Base-by-base conservation (phyloP, 2,113 vertebrate species). In the Cololabis saira region DNA sequence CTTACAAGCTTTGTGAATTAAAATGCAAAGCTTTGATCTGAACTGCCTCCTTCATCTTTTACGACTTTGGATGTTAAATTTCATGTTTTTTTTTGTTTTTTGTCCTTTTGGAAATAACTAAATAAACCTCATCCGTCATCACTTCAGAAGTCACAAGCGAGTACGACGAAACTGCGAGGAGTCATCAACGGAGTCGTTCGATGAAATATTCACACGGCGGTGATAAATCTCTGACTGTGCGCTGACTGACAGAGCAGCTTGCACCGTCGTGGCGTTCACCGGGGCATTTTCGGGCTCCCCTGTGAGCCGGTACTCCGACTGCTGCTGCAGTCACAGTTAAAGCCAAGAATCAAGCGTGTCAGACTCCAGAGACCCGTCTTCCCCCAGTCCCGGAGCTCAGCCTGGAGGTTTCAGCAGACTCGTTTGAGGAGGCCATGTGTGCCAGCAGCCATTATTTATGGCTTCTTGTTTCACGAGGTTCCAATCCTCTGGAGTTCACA, bases 181-280 rank as follows among this genome's bases (percentile, higher is more conserved):
- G 7, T 21, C 55, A n/a, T 11, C 41, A 44, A 8, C 51, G 44
- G n/a, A n/a, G n/a, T n/a, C n/a, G n/a, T n/a, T n/a, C n/a, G n/a
- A n/a, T n/a, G 24, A 53, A 33, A 50, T 24, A 44, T 43, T 69
- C 18, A 63, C 12, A 27, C 50, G 3, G 44, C 4, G 51, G 17
- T 53, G 5, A 40, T 63, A 19, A 49, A 47, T 24, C 42, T 59
- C 66, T 24, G 56, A 1, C 49, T 59, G 53, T 21, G n/a, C 10
- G 17, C 17, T 41, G 40, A 68, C 16, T 43, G 71, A 67, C 62
- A 33, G 61, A 0, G 1, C 4, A 19, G 62, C 49, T 55, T 2
- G 37, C 19, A 60, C 50, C 33, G 2, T n/a, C 15, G 5, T 12
- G n/a, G 33, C 59, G 19, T 49, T 51, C 22, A 37, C 42, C 18